phyloP scores from a whole-genome alignment of 2,888 invertebrate species.

The Sphaeridia pumilis region DNA sequence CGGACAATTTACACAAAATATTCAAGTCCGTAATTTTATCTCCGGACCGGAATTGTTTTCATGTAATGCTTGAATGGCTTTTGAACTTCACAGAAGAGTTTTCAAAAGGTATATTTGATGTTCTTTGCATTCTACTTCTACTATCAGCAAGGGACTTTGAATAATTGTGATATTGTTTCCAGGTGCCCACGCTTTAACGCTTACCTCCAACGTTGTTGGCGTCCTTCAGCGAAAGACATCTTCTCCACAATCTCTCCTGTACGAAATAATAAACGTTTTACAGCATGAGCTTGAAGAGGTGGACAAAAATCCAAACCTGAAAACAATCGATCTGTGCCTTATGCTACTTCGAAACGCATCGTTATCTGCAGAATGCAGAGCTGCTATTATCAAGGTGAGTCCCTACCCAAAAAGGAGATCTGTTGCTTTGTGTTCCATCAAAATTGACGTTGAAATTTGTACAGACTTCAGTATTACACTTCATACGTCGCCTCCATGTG shows the following conservation, averaged over 20 bases:
- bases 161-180: too few species aligned
- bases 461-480: constrained; percentile 21
- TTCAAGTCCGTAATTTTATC: constrained; percentile 26
- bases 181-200: constrained; percentile 28
- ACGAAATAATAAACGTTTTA: constrained; percentile 28
- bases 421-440: not conserved
- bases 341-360: constrained; percentile 23
- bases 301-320: constrained; percentile 21
- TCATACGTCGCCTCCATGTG: constrained; percentile 23
- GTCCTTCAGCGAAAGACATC: constrained; percentile 26
- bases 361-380: constrained; percentile 27
- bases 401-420: not conserved
- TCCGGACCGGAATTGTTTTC: constrained; percentile 22
- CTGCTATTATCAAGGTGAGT: constrained; percentile 25
- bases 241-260: constrained; percentile 22
- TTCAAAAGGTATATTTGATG: constrained; percentile 14
- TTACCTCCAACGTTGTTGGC: constrained; percentile 26
- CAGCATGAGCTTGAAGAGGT: constrained; percentile 20
- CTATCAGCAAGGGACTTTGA: too few species aligned
- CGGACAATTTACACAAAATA: constrained; percentile 28
- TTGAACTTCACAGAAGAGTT: constrained; percentile 34
- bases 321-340: constrained; percentile 27
- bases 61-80: constrained; percentile 22
- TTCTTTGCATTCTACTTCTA: not conserved
- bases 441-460: not conserved